A percentile compares a stretch with the other conserved stretches of the same genome.
phyloP scores from a whole-genome alignment of 2,797 vertebrate genomes.

The Acomys russatus region DNA sequence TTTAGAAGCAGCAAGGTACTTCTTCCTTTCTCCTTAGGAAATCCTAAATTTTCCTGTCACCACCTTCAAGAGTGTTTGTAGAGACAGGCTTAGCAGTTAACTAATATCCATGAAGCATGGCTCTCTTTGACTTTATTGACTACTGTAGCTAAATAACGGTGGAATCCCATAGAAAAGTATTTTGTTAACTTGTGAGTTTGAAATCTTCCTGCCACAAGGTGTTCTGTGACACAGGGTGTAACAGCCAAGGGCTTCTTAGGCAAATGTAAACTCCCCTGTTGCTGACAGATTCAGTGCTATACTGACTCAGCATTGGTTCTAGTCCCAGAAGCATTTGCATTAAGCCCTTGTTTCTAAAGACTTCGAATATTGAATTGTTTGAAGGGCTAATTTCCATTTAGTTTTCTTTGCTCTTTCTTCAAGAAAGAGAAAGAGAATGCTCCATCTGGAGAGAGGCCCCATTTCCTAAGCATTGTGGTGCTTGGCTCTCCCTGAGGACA shows the following conservation, averaged over 20 bases:
- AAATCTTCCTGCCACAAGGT: not conserved
- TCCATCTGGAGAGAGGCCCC: not conserved
- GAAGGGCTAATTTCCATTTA: not conserved
- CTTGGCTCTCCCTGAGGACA: not conserved
- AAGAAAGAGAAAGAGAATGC: not conserved
- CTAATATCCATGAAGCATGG: not conserved
- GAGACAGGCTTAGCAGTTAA: not conserved
- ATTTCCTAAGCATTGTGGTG: not conserved
- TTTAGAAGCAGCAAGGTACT: not conserved
- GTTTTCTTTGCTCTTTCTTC: constrained; percentile 4
- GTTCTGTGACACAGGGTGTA: not conserved
- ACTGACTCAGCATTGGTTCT: not conserved
- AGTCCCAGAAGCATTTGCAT: not conserved
- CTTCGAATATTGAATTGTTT: not conserved
- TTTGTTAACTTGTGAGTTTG: not conserved
- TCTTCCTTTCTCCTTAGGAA: not conserved
- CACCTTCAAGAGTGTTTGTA: not conserved
- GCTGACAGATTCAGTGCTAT: not conserved
- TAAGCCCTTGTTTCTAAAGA: not conserved
- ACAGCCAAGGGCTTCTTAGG: not conserved
- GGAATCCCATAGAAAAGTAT: not conserved
- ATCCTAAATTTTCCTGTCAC: not conserved
- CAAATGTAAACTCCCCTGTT: not conserved
- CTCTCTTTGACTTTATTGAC: not conserved
- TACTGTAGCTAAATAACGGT: not conserved